phyloP scores from a whole-genome alignment of 2,888 invertebrate species.

The Gisinianus flammeolus region DNA sequence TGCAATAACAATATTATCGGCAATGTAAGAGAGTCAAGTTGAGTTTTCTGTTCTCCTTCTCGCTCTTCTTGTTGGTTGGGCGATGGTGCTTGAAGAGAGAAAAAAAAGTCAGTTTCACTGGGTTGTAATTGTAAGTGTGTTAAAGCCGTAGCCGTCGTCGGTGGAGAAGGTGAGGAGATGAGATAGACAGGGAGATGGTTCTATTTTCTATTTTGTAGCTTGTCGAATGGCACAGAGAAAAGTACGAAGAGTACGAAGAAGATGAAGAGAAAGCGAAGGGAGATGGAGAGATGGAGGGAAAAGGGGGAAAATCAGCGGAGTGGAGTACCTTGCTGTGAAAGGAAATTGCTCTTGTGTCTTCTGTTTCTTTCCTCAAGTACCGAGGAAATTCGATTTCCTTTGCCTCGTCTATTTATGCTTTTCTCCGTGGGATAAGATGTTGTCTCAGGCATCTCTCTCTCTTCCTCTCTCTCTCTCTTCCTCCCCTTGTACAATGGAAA shows the following conservation, averaged over 20 bases:
- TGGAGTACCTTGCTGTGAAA: conserved; percentile 44
- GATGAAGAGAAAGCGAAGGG: neutral
- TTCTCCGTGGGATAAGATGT: conserved; percentile 33
- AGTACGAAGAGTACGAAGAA: neutral
- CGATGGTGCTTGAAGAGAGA: neutral
- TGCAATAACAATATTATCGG: neutral
- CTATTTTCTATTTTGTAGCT: too few relatives aligned
- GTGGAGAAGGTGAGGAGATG: neutral
- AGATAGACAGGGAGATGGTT: conserved; percentile 11
- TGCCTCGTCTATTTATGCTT: conserved; percentile 38
- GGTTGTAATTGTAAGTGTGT: neutral
- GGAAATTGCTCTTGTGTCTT: conserved; percentile 45
- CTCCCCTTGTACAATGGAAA: neutral
- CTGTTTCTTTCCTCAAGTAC: conserved; percentile 35
- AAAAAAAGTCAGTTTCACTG: neutral
- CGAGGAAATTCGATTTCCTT: conserved; percentile 34
- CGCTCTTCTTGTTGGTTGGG: neutral
- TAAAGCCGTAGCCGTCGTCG: neutral
- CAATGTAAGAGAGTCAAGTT: too few relatives aligned
- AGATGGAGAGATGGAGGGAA: conserved; percentile 6
- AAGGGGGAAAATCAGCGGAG: conserved; percentile 30
- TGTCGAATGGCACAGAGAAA: too few relatives aligned
- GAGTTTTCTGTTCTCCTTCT: too few relatives aligned
- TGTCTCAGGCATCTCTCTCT: conserved; percentile 7
- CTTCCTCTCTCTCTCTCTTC: neutral